A percentile compares a stretch with the other conserved stretches of the same genome.
phyloP scores from a whole-genome alignment of 2,797 vertebrate genomes.

The Poecilia wingei region DNA sequence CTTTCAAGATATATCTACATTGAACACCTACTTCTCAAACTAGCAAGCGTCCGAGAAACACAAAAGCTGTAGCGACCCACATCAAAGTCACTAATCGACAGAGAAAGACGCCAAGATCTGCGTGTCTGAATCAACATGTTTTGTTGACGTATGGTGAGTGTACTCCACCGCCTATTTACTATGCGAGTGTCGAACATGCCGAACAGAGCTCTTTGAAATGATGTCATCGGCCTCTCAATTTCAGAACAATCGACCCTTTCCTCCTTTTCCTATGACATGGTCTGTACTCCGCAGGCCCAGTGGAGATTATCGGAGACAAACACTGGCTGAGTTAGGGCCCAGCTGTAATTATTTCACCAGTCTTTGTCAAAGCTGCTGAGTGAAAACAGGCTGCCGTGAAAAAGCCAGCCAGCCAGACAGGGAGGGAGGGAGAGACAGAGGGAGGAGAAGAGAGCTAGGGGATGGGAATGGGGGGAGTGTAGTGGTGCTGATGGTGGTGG shows the following conservation, averaged over 20 bases:
- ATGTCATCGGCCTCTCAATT: conserved; percentile 79
- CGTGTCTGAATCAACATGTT: conserved; percentile 46
- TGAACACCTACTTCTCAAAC: conserved; percentile 18
- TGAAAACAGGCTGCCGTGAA: conserved; percentile 75
- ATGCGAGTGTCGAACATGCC: conserved; percentile 49
- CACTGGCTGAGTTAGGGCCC: conserved; percentile 63
- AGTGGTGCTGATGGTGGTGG: conserved; percentile 1
- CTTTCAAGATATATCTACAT: conserved; percentile 19
- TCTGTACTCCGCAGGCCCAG: conserved; percentile 53
- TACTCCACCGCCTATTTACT: conserved; percentile 39
- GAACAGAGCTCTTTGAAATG: conserved; percentile 72
- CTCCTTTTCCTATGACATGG: conserved; percentile 81
- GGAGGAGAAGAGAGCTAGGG: neutral
- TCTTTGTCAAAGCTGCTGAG: conserved; percentile 77
- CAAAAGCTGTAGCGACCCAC: neutral
- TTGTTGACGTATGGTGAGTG: conserved; percentile 46
- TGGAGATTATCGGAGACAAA: conserved; percentile 73
- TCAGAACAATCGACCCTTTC: conserved; percentile 83
- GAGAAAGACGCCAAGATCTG: conserved; percentile 14
- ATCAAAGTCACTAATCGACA: neutral
- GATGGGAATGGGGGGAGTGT: neutral
- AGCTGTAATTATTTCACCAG: conserved; percentile 80
- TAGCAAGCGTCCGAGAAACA: conserved; percentile 3
- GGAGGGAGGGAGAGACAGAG: conserved; percentile 5
- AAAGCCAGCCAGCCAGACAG: conserved; percentile 63